phyloP scores from a whole-genome alignment of 2,797 vertebrate species.

The Scleropages formosus region DNA sequence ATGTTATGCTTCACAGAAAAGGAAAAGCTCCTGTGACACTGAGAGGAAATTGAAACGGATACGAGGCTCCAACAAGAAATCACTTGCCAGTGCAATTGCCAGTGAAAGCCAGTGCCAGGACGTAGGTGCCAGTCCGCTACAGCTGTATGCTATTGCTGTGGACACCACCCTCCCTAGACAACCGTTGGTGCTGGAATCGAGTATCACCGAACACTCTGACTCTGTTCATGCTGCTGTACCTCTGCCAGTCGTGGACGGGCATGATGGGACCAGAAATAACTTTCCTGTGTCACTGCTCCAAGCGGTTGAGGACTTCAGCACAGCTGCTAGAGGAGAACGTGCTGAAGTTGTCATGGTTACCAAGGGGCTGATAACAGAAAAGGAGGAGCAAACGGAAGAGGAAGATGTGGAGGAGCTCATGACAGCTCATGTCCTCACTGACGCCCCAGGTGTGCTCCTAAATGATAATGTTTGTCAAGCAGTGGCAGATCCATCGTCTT shows the following conservation, averaged over 20 bases:
- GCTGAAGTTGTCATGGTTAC: slow-evolving; percentile 54
- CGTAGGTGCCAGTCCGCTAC: slow-evolving; percentile 19
- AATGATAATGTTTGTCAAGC: not conserved
- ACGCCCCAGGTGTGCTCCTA: slow-evolving; percentile 35
- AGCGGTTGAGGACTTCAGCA: slow-evolving; percentile 33
- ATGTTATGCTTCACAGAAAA: slow-evolving; percentile 55
- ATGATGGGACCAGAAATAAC: not conserved
- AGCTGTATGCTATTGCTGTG: slow-evolving; percentile 50
- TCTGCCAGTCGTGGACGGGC: slow-evolving; percentile 3
- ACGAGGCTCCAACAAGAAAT: slow-evolving; percentile 15
- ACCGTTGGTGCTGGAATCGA: slow-evolving; percentile 31
- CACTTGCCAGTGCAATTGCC: not conserved
- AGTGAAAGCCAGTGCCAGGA: slow-evolving; percentile 27
- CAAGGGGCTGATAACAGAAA: slow-evolving; percentile 30
- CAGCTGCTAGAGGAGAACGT: slow-evolving; percentile 26
- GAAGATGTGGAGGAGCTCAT: slow-evolving; percentile 46
- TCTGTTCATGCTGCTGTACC: slow-evolving; percentile 36
- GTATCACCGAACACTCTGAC: not conserved
- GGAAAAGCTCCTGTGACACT: slow-evolving; percentile 46
- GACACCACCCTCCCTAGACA: slow-evolving; percentile 36
- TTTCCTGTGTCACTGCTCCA: slow-evolving; percentile 54
- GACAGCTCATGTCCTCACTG: slow-evolving; percentile 42
- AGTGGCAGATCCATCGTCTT: not conserved
- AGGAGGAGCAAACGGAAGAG: slow-evolving; percentile 18
- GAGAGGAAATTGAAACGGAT: slow-evolving; percentile 51